Evolutionary conservation across 2,888 invertebrate species (phyloP), one percentile per base, ranked within the genome.

Genomic region (Dasypogon diadema): DNA sequence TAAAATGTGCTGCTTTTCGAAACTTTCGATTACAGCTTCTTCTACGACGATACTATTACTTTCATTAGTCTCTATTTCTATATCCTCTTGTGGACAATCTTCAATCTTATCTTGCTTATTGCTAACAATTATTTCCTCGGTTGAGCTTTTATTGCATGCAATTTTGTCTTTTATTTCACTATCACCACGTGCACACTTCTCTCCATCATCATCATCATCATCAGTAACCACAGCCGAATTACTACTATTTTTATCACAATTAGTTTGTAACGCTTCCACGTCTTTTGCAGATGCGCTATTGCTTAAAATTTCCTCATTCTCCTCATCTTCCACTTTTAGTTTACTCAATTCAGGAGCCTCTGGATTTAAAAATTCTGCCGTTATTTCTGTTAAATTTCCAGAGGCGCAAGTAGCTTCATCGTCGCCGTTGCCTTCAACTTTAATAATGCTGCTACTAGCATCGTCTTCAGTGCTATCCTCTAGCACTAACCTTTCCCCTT

Each of bases 391-490:
- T 10, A 6, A 0, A 1, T 48, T 14, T 6, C 30, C 24, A 24
- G 18, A 10, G n/a, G 34, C n/a, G 21, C 21, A 54, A 24, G 14
- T 0, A 34, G 18, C 21, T 21, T 10, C 54, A n/a, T 21, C 10
- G 14, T 75, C 34, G 16, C 10, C 21, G 22, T 54, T 22, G 18
- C 8, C 4, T 37, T 37, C 46, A 21, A 2, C 14, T 63, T 76
- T 37, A 14, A 22, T 54, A 5, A 42, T 24, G 14, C 16, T 5
- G 14, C 6, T 16, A 34, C 22, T 65, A 2, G 26, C 30, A 21
- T 77, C 77, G 2, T 77, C 77, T 60, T 77, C 75, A 5, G 72
- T 78, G 24, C 77, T 77, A 8, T 77, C 76, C 12, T 77, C 76
- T 8, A 77, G 21, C 4, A 74, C 42, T 21, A 77, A 26, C 5